Percentiles rank a stretch among this genome's conserved stretches.
Conservation (phyloP, 2,797 vertebrate species). For the Karalla daura region DNA sequence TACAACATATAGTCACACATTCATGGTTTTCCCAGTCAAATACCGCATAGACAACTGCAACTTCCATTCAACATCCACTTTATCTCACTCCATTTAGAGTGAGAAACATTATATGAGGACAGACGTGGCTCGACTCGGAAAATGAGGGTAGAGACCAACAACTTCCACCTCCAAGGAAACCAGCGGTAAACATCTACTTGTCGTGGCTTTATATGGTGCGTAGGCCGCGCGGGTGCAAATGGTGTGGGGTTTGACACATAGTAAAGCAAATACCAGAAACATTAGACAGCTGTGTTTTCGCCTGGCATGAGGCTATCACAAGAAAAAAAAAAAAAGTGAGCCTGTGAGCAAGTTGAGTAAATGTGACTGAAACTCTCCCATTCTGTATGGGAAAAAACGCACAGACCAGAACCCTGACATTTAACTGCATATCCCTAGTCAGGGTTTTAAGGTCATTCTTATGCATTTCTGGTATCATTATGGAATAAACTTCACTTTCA, state of each 20-base stretch:
- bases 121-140: not conserved
- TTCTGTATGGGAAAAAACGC: no score
- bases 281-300: conserved; percentile 43
- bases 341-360: conserved; percentile 3
- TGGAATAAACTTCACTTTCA: no score
- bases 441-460: conserved; percentile 5
- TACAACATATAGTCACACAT: not conserved
- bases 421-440: not conserved
- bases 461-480: conserved; percentile 1
- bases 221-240: not conserved
- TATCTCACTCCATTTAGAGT: not conserved
- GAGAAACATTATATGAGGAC: conserved; percentile 28
- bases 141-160: conserved; percentile 26
- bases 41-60: not conserved
- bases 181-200: conserved; percentile 39
- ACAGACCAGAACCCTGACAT: not conserved
- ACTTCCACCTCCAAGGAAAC: conserved; percentile 42
- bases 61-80: not conserved
- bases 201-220: conserved; percentile 46
- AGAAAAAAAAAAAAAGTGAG: no score
- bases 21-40: not conserved
- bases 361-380: not conserved
- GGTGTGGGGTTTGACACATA: conserved; percentile 18
- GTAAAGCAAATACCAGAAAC: conserved; percentile 33
- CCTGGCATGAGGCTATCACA: not conserved